Evolutionary conservation across 2,113 vertebrate species (phyloP).

Genomic region (Actinemys pallida): DNA sequence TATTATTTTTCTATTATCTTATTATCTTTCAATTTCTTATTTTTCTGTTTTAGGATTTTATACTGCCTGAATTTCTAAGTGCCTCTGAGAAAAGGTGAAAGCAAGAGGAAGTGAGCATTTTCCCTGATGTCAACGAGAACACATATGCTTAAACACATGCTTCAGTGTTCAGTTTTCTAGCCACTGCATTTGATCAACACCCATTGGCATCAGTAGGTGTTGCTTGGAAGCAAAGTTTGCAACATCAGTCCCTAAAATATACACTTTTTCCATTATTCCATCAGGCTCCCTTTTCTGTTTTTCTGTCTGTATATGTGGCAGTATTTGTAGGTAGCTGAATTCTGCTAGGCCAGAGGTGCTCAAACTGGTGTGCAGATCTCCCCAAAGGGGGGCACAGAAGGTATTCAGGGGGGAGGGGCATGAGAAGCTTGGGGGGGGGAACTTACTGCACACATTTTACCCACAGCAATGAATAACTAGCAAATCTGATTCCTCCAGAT

Average conservation of each 20-base stretch:
- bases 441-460: no score
- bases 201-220: background rate
- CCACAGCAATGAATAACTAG: no score
- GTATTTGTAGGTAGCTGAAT: constrained; percentile 14
- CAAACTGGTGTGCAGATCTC: no score
- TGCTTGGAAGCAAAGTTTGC: background rate
- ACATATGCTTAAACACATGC: background rate
- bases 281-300: background rate
- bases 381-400: no score
- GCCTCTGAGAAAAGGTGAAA: background rate
- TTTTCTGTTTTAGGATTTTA: background rate
- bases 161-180: background rate
- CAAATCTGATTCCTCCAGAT: no score
- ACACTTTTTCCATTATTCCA: background rate
- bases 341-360: background rate
- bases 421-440: no score
- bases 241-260: background rate
- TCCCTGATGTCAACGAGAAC: background rate
- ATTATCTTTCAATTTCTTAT: background rate
- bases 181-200: background rate
- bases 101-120: background rate
- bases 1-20: background rate
- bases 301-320: background rate
- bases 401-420: no score
- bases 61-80: background rate